A percentile compares a stretch with the other conserved stretches of the same genome.
These are phyloP conservation scores for Cossypha dichroa DNA, from an alignment of 2,797 vertebrate genomes.

Conservation along the genomic window DNA sequence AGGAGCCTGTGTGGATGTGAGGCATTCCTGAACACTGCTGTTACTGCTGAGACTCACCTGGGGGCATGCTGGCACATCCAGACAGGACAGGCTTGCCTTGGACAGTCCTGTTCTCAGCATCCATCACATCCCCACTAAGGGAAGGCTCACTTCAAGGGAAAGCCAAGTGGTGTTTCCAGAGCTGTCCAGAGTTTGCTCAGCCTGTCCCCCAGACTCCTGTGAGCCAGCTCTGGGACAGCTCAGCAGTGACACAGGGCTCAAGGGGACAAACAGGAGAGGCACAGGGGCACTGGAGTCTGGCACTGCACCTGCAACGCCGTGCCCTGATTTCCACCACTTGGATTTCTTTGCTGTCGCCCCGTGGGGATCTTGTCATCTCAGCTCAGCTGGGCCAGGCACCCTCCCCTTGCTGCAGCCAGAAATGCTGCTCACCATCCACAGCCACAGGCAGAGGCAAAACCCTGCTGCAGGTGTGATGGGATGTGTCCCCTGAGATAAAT, in stretches of 20 bases:
- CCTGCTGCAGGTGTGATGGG: neutral
- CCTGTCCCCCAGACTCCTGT: neutral
- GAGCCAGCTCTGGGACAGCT: neutral
- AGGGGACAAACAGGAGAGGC: neutral
- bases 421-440: neutral
- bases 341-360: neutral
- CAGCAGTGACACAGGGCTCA: neutral
- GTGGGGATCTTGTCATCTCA: neutral
- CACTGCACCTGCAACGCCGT: neutral
- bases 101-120: neutral
- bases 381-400: rapidly evolving
- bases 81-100: neutral
- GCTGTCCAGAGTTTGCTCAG: neutral
- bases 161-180: neutral
- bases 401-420: neutral
- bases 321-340: neutral
- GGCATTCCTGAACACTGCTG: neutral
- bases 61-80: neutral
- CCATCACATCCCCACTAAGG: neutral
- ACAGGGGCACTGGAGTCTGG: neutral
- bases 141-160: neutral
- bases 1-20: neutral
- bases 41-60: neutral
- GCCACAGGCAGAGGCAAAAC: rapidly evolving
- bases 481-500: neutral